Conservation (phyloP, 2,113 vertebrate genomes). For the Balaeniceps rex region DNA sequence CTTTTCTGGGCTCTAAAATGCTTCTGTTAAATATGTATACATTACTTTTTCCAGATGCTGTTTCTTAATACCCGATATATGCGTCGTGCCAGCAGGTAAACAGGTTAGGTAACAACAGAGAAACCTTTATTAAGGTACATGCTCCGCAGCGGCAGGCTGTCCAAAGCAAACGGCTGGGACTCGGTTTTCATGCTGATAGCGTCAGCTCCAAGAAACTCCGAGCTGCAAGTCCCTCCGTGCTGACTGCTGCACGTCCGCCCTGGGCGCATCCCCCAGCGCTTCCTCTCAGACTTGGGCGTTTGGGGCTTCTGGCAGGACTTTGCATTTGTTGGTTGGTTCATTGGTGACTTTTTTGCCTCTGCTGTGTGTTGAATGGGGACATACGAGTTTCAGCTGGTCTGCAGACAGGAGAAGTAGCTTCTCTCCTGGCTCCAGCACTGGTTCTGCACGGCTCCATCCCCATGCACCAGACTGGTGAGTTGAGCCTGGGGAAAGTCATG, state of each 20-base stretch:
- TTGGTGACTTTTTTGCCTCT: background rate
- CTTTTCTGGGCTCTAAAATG: background rate
- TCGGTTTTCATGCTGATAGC: background rate
- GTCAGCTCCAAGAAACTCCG: background rate
- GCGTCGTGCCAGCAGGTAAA: background rate
- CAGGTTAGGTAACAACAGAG: background rate
- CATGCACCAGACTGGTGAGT: background rate
- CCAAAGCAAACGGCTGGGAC: background rate
- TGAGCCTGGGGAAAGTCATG: background rate
- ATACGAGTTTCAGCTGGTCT: background rate
- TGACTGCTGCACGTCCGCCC: background rate
- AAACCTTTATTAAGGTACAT: background rate
- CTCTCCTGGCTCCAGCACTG: background rate
- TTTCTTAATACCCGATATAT: background rate
- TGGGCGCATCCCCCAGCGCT: fast-evolving
- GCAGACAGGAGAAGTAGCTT: background rate
- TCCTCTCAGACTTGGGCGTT: fast-evolving
- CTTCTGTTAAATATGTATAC: background rate
- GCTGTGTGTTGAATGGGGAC: background rate
- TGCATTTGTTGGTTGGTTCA: background rate
- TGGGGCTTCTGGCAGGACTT: background rate
- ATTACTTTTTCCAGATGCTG: background rate
- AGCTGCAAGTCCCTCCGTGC: background rate
- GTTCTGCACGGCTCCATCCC: background rate
- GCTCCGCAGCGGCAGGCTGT: background rate